Base-by-base conservation (phyloP, 2,797 vertebrate species). In the Myotis vivesi region DNA sequence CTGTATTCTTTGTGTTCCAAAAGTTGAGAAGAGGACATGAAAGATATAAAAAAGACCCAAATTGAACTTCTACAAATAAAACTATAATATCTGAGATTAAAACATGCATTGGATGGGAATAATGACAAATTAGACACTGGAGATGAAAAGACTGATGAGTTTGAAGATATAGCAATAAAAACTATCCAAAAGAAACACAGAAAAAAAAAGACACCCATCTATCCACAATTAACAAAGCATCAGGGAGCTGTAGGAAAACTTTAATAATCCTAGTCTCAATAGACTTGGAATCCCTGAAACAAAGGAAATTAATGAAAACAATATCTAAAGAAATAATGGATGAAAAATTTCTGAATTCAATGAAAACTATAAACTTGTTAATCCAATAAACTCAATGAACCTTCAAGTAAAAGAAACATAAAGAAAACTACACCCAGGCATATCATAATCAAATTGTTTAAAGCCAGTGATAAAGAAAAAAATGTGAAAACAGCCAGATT, bases 91-190 rank as follows among this genome's bases (percentile, higher is more conserved):
- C 30, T 81, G 20, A 94, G 33, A 76, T 66, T 80, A 80, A 75
- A 76, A 89, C 49, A 62, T 73, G 86, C 2, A 91, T 73, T 59
- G 19, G 8, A 28, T 91, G 4, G n/a, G 9, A 92, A 69, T 53
- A 62, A 62, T 68, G 62, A 12, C 55, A 92, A 81, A 95, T 77
- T 62, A 93, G 20, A 94, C 10, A 75, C 33, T 91, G 17, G 55
- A 92, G n/a, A 73, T 88, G 16, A 64, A 91, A 94, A 88, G 22
- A 68, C 2, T 36, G 84, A 38, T 68, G 15, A 79, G 75, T 68
- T n/a, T 57, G 55, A 95, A 81, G 36, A 71, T 16, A 66, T 2
- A 64, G 10, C 9, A 77, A 77, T 91, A 91, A 77, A 72, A 83
- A 72, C 19, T 73, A 51, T 28, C 33, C 46, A 53, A 64, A 49